Evolutionary conservation across 2,113 vertebrate species (phyloP).

Genomic region (Alces alces): DNA sequence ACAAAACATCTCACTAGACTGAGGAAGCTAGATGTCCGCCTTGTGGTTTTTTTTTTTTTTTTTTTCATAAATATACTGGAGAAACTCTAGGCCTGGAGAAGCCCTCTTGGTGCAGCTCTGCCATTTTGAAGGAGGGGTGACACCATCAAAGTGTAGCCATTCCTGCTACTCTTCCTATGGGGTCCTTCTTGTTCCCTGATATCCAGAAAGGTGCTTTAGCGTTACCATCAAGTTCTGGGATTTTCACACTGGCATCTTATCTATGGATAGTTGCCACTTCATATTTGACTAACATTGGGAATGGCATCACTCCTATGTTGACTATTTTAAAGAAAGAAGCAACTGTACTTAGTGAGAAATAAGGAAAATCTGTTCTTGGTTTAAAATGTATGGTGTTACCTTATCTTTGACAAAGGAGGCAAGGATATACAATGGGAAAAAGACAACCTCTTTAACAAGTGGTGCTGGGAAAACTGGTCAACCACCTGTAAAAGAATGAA

Average conservation of each 20-base stretch:
- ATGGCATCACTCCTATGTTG: neutral
- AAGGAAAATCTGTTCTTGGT: neutral
- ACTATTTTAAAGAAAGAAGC: neutral
- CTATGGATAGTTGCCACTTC: neutral
- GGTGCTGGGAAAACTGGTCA: too few relatives aligned
- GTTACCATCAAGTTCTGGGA: too few relatives aligned
- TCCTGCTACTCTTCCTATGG: neutral
- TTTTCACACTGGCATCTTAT: neutral
- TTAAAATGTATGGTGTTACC: neutral
- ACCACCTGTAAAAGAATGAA: too few relatives aligned
- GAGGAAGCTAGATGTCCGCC: neutral
- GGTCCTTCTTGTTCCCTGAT: neutral
- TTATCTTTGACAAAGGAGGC: too few relatives aligned
- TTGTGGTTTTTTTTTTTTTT: neutral
- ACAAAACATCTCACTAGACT: neutral
- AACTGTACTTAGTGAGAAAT: neutral
- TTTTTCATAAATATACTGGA: neutral
- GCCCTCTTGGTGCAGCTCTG: neutral
- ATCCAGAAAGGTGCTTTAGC: neutral
- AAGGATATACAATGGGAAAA: too few relatives aligned
- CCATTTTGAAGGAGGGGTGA: neutral
- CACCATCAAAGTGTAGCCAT: neutral
- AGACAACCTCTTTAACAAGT: too few relatives aligned
- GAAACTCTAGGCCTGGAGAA: neutral
- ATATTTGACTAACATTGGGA: neutral